Conservation (phyloP, 1,140 invertebrate genomes). For the Platyscapa corneri region DNA sequence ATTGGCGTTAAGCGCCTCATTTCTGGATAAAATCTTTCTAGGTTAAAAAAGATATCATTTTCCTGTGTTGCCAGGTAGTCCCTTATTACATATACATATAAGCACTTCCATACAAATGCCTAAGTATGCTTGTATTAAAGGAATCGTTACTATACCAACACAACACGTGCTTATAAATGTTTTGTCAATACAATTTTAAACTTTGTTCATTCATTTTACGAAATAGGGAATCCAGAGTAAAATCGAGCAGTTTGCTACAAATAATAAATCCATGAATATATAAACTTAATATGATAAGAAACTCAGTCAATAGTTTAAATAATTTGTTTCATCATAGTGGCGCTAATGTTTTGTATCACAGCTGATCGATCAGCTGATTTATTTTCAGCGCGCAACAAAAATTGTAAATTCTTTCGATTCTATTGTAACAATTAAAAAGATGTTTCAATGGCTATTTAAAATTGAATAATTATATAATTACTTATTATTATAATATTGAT, state of each 20-base stretch:
- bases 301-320: neutral
- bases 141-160: constrained; percentile 41
- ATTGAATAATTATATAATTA: neutral
- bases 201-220: neutral
- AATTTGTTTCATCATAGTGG: neutral
- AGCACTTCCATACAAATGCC: neutral
- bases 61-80: neutral
- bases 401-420: neutral
- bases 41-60: constrained; percentile 29
- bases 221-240: neutral
- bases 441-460: neutral
- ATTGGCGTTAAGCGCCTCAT: constrained; percentile 22
- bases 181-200: constrained; percentile 1
- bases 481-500: neutral
- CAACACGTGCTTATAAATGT: neutral
- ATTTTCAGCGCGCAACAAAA: constrained; percentile 21
- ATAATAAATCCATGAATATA: neutral
- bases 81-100: neutral
- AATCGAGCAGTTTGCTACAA: too few species aligned
- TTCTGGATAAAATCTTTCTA: neutral
- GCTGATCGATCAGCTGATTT: constrained; percentile 37
- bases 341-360: neutral
- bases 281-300: neutral
- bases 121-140: neutral
- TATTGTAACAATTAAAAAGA: neutral